Conservation (phyloP, 2,797 vertebrate species). For the Novumbra hubbsi region DNA sequence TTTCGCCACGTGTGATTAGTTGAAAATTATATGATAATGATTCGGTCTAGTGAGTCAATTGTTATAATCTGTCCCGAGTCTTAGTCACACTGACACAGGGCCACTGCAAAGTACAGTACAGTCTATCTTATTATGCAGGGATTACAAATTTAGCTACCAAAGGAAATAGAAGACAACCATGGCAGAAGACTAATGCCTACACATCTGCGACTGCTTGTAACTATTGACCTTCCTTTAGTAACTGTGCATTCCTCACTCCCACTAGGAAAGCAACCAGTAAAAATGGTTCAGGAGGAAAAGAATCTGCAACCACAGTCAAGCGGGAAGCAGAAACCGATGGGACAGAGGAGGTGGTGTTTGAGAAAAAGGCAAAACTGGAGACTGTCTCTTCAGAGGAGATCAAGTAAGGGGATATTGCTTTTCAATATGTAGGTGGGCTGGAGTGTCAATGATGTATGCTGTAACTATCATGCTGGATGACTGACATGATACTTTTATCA, state of each 20-base stretch:
- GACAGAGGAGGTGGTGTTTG: slow-evolving; percentile 76
- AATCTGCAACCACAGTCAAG: slow-evolving; percentile 63
- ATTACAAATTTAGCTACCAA: too few relatives aligned
- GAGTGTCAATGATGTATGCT: too few relatives aligned
- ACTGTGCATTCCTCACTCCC: not conserved
- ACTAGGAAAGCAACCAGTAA: slow-evolving; percentile 68
- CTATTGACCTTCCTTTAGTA: too few relatives aligned
- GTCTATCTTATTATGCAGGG: too few relatives aligned
- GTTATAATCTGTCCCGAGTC: too few relatives aligned
- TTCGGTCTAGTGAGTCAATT: too few relatives aligned
- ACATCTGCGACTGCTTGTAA: too few relatives aligned
- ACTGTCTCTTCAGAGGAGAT: slow-evolving; percentile 76
- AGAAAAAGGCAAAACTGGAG: slow-evolving; percentile 84
- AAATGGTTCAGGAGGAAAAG: slow-evolving; percentile 56
- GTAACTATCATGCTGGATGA: too few relatives aligned
- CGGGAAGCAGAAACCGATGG: slow-evolving; percentile 75
- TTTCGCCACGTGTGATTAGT: not conserved
- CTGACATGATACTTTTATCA: not conserved
- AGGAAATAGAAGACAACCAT: too few relatives aligned
- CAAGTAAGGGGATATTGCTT: slow-evolving; percentile 71
- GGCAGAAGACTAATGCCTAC: too few relatives aligned
- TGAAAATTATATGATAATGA: not conserved
- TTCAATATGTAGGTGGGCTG: not conserved
- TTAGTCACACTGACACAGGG: too few relatives aligned
- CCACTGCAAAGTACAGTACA: too few relatives aligned